Evolutionary conservation across 2,113 vertebrate genomes (phyloP).

Genomic region (Murina feae): DNA sequence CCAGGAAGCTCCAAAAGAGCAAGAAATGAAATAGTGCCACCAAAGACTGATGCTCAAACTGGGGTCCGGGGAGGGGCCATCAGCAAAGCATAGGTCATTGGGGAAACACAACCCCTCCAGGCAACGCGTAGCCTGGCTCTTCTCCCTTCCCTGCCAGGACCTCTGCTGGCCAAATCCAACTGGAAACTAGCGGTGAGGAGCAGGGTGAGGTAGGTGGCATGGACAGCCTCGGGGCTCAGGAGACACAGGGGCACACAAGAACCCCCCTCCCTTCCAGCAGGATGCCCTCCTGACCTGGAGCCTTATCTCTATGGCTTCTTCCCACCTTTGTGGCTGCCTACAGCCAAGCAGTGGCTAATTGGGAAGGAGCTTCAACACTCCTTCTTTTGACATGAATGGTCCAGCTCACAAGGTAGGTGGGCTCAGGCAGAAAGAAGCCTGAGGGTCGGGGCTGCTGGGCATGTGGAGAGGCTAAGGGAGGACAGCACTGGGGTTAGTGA

Average conservation of each 20-base stretch:
- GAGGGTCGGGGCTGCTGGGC: neutral
- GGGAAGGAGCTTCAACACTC: neutral
- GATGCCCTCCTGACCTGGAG: neutral
- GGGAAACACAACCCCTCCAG: neutral
- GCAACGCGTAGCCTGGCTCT: neutral
- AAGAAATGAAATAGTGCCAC: neutral
- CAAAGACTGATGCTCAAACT: neutral
- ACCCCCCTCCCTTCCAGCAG: fast-evolving
- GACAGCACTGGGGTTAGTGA: neutral
- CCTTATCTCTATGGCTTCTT: neutral
- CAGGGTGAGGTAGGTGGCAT: neutral
- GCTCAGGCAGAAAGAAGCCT: neutral
- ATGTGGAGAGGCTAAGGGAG: neutral
- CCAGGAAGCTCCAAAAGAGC: neutral
- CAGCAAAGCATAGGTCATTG: neutral
- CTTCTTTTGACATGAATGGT: neutral
- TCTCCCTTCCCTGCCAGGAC: neutral
- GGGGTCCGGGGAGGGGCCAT: neutral
- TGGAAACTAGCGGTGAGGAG: neutral
- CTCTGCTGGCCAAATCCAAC: neutral
- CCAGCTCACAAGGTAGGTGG: neutral
- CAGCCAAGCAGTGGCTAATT: neutral
- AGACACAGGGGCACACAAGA: neutral
- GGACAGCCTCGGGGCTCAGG: neutral
- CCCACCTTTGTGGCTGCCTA: neutral